These are phyloP conservation scores for Anastatus disparis DNA, from an alignment of 1,140 invertebrate species.

Conservation along the genomic window DNA sequence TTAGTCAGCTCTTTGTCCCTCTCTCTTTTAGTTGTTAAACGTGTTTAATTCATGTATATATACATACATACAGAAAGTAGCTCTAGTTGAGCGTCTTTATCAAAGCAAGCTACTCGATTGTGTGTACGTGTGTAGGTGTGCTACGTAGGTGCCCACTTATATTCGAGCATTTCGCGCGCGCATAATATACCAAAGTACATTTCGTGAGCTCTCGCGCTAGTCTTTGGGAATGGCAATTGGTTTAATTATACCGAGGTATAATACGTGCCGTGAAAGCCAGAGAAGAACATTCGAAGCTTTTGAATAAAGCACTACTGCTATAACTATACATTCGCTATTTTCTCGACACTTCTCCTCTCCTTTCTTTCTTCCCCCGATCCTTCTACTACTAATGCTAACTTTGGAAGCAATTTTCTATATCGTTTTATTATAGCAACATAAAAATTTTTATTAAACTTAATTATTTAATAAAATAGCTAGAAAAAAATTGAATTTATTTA, in stretches of 20 bases:
- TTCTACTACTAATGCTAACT: neutral
- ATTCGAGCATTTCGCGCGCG: constrained; percentile 25
- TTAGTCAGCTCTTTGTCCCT: neutral
- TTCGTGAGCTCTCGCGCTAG: no score
- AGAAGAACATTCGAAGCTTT: constrained; percentile 21
- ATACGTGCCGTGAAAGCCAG: constrained; percentile 35
- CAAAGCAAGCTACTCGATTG: constrained; percentile 21
- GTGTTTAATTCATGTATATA: no score
- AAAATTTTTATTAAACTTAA: no score
- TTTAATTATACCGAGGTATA: constrained; percentile 39
- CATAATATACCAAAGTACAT: constrained; percentile 28
- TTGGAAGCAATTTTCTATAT: constrained; percentile 10
- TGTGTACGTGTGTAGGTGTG: no score
- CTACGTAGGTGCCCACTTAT: constrained; percentile 34
- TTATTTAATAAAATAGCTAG: no score
- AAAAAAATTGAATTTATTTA: no score
- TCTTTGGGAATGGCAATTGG: constrained; percentile 32
- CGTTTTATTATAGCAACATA: no score
- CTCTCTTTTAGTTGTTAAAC: neutral
- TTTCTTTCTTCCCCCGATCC: neutral
- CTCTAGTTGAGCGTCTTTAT: constrained; percentile 28
- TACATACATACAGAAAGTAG: no score
- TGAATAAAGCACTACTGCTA: no score
- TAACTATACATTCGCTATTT: no score
- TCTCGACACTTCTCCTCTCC: neutral